phyloP scores from a whole-genome alignment of 2,113 vertebrate genomes.

The Calypte anna region DNA sequence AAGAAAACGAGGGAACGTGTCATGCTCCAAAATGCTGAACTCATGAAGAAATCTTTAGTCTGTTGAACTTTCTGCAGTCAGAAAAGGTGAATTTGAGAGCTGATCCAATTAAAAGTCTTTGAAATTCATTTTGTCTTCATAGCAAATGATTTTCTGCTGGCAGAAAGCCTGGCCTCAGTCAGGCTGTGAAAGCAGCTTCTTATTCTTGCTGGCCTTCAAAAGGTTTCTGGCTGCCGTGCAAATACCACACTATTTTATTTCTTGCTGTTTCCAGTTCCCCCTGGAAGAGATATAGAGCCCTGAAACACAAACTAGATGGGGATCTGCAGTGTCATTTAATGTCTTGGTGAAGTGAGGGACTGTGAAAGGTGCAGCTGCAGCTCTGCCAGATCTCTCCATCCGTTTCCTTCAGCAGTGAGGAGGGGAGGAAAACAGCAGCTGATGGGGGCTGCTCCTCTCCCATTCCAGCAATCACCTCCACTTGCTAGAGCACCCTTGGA shows the following conservation, averaged over 20 bases:
- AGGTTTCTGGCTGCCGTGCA: background rate
- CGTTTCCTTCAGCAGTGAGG: accelerated
- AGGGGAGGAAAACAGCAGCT: background rate
- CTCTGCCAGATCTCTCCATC: background rate
- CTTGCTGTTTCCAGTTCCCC: background rate
- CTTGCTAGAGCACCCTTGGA: too few relatives aligned
- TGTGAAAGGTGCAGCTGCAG: background rate
- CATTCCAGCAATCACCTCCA: background rate
- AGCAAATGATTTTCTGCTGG: background rate
- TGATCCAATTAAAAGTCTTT: conserved; percentile 43
- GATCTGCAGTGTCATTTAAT: background rate
- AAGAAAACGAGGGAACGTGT: background rate
- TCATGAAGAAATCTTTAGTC: conserved; percentile 14
- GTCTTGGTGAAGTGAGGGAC: background rate
- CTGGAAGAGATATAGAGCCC: background rate
- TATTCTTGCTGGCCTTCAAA: background rate
- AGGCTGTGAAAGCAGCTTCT: background rate
- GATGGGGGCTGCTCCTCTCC: background rate
- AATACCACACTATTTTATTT: background rate
- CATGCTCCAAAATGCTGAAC: background rate
- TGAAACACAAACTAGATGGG: background rate
- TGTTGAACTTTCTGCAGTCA: conserved; percentile 31
- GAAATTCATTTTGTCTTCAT: conserved; percentile 31
- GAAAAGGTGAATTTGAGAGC: conserved; percentile 43
- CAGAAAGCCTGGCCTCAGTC: background rate